These are phyloP conservation scores for Psix sp. DNA, from an alignment of 1,140 invertebrate species.

Conservation along the genomic window DNA sequence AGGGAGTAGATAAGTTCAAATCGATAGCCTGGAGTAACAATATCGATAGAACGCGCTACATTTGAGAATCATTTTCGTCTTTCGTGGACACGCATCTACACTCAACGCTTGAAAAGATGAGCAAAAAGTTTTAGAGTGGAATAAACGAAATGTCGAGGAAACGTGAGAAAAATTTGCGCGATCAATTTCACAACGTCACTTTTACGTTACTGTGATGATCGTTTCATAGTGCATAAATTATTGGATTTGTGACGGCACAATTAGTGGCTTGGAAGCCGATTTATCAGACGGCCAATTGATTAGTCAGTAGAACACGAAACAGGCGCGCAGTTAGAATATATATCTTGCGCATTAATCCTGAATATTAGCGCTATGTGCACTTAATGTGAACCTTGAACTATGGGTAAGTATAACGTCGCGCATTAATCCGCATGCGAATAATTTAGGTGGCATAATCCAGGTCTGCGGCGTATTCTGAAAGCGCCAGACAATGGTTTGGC, in stretches of 20 bases:
- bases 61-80: not conserved
- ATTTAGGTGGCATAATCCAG: slow-evolving; percentile 3
- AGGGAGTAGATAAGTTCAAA: too few relatives aligned
- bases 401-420: slow-evolving; percentile 5
- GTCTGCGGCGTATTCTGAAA: not conserved
- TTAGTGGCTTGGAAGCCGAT: too few relatives aligned
- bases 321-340: slow-evolving; percentile 4
- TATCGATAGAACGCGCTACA: not conserved
- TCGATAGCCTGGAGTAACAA: too few relatives aligned
- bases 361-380: slow-evolving; percentile 18
- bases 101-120: too few relatives aligned
- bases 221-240: not conserved
- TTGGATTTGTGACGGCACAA: too few relatives aligned
- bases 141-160: too few relatives aligned
- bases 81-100: too few relatives aligned
- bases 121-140: too few relatives aligned
- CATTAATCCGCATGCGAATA: slow-evolving; percentile 19
- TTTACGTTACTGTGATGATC: not conserved
- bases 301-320: slow-evolving; percentile 16
- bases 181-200: too few relatives aligned
- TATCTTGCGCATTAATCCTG: slow-evolving; percentile 10
- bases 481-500: not conserved
- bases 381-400: slow-evolving; percentile 30
- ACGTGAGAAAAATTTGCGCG: too few relatives aligned
- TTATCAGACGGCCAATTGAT: slow-evolving; percentile 12